Evolutionary conservation across 2,888 invertebrate species (phyloP).

Genomic region (Polydrusus pterygomalis): DNA sequence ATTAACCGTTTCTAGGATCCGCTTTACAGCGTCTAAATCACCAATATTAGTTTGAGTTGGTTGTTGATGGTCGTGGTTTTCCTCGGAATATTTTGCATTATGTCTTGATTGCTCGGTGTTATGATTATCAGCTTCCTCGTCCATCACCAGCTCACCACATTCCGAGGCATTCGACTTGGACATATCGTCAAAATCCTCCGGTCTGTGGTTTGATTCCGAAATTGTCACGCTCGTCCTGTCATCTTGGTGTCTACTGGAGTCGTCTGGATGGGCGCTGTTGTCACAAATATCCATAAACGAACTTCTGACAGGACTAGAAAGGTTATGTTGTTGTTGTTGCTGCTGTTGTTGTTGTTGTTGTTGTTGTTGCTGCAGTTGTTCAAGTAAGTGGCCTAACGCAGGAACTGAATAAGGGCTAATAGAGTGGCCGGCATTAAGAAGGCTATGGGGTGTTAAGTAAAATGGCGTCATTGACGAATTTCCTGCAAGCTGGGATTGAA

Average conservation of each 20-base stretch:
- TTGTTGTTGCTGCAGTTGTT: constrained; percentile 78
- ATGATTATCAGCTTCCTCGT: constrained; percentile 77
- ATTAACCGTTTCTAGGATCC: constrained; percentile 84
- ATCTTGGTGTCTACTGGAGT: constrained; percentile 73
- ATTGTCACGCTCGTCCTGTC: constrained; percentile 70
- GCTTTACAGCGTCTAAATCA: constrained; percentile 79
- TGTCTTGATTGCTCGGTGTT: constrained; percentile 69
- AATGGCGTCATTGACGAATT: constrained; percentile 78
- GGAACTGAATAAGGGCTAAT: constrained; percentile 74
- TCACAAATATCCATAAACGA: constrained; percentile 39
- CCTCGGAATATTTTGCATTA: constrained; percentile 61
- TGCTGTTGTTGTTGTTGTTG: constrained; percentile 59
- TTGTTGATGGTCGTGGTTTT: constrained; percentile 24
- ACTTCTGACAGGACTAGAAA: constrained; percentile 73
- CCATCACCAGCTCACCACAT: constrained; percentile 79
- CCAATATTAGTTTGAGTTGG: constrained; percentile 71
- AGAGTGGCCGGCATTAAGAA: constrained; percentile 70
- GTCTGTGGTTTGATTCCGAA: constrained; percentile 62
- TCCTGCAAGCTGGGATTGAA: constrained; percentile 67
- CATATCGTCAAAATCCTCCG: constrained; percentile 70
- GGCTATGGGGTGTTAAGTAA: constrained; percentile 76
- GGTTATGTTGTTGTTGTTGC: constrained; percentile 57
- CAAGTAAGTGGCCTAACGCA: constrained; percentile 79
- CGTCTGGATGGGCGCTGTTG: constrained; percentile 70
- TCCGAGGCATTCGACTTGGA: constrained; percentile 70